Percentiles rank a stretch among this genome's conserved stretches.
Evolutionary conservation across 2,888 invertebrate species (phyloP).

Genomic region (Pollenia angustigena): DNA sequence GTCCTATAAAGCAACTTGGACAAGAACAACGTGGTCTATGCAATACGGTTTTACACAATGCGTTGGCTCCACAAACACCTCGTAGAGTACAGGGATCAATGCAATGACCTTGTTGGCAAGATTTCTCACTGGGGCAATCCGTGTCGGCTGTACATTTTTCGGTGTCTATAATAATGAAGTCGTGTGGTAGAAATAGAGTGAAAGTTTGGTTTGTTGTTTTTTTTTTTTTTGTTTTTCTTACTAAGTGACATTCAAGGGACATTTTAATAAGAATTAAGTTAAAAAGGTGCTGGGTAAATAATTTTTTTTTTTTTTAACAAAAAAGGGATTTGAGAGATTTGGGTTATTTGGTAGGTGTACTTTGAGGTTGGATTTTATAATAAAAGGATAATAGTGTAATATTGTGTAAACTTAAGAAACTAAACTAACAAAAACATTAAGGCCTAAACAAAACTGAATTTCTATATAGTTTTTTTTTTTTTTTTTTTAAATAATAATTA

Average conservation of each 20-base stretch:
- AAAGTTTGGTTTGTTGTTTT: conserved; percentile 75
- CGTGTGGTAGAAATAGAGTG: conserved; percentile 80
- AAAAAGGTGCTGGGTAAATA: conserved; percentile 51
- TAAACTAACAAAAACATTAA: conserved; percentile 24
- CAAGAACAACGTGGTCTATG: conserved; percentile 95
- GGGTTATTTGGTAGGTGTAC: conserved; percentile 15
- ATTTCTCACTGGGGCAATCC: conserved; percentile 96
- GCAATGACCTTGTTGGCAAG: conserved; percentile 95
- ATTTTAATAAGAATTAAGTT: conserved; percentile 21
- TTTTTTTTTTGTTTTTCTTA: conserved; percentile 72
- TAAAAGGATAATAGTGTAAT: conserved; percentile 41
- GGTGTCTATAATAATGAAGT: conserved; percentile 85
- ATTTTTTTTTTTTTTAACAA: neutral
- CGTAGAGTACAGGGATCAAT: conserved; percentile 95
- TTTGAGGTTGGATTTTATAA: conserved; percentile 14
- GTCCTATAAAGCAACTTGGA: conserved; percentile 93
- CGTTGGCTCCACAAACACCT: conserved; percentile 95
- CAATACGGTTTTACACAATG: conserved; percentile 92
- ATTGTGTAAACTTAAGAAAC: conserved; percentile 54
- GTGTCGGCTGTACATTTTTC: conserved; percentile 95
- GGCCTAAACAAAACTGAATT: conserved; percentile 21
- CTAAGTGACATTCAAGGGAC: conserved; percentile 67
- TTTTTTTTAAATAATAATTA: conserved; percentile 63
- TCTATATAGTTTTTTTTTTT: conserved; percentile 65
- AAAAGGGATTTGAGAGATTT: neutral